Evolutionary conservation across 1,140 invertebrate species (phyloP), one percentile per base, ranked within the genome.

Genomic region (Cyphomyrmex costatus): DNA sequence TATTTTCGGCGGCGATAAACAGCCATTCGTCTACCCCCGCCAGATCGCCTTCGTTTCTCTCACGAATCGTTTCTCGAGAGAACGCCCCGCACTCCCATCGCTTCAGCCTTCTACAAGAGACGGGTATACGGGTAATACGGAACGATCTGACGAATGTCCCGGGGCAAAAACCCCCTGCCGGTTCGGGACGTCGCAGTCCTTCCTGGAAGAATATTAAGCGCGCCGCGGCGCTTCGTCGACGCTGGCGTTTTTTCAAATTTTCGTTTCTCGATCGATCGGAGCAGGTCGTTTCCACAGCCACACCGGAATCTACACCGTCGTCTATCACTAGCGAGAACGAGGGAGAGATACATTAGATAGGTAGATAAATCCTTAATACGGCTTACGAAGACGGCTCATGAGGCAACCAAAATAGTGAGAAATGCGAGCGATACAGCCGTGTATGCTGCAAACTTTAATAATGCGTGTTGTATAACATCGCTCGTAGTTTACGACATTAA

Each of bases 1-100:
- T 87, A 90, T 90, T 90, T 90, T 89, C 88, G 78, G 84, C 71
- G 80, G 70, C 76, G 88, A 90, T 89, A 89, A 90, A 90, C 89
- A 89, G 79, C 80, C 88, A 87, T 90, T 88, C 86, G 86, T 89
- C 88, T 87, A 83, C n/a, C 58, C 88, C 79, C 58, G 14, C 46
- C 53, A 21, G 36, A 58, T 56, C 53, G 63, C 53, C 86, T 46
- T 74, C 86, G 74, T 79, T 89, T 86, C 85, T 90, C 86, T 74
- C 36, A 60, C 51, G 51, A 76, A 46, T 71, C 88, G 84, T 83
- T 77, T 42, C 46, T 65, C 86, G 58, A 60, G 46, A 46, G 51
- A 33, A 46, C 33, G 27, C 49, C 56, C 51, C 68, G 66, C 36
- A 63, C n/a, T 16, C 76, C 36, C 36, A 27, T 56, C 65, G 60